Conservation (phyloP, 2,888 invertebrate genomes). For the Sphaerophoria rueppellii region DNA sequence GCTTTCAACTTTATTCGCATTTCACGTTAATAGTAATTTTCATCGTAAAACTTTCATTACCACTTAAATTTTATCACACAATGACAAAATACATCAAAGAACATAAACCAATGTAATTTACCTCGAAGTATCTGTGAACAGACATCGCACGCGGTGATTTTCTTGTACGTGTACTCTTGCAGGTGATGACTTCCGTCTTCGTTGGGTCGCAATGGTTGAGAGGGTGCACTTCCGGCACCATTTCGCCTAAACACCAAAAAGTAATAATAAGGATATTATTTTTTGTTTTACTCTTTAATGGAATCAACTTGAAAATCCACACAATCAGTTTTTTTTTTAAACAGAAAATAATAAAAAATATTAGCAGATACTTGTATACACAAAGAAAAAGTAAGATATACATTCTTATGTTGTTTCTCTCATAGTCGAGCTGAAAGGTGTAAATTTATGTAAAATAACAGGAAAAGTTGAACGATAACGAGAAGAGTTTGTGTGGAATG, state of each 20-base stretch:
- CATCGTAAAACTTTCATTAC: too few relatives aligned
- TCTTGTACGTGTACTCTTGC: slow-evolving; percentile 97
- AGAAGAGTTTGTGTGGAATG: neutral
- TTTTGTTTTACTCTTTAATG: slow-evolving; percentile 44
- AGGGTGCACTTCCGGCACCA: slow-evolving; percentile 84
- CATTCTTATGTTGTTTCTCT: slow-evolving; percentile 18
- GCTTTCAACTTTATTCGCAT: too few relatives aligned
- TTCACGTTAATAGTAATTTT: too few relatives aligned
- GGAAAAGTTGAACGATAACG: neutral
- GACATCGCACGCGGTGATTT: slow-evolving; percentile 96
- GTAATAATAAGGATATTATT: slow-evolving; percentile 33
- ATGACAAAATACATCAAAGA: too few relatives aligned
- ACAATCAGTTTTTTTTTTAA: slow-evolving; percentile 1
- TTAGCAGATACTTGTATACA: slow-evolving; percentile 29
- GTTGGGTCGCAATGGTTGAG: slow-evolving; percentile 81
- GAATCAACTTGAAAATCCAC: slow-evolving; percentile 16
- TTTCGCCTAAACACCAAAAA: slow-evolving; percentile 84
- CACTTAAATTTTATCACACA: too few relatives aligned
- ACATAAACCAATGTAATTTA: slow-evolving; percentile 79
- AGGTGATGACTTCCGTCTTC: slow-evolving; percentile 87
- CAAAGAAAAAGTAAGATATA: slow-evolving; percentile 35
- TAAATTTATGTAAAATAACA: slow-evolving; percentile 26
- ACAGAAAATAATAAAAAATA: neutral
- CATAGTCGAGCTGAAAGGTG: slow-evolving; percentile 39
- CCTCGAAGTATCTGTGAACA: slow-evolving; percentile 96